Base-by-base conservation (phyloP, 2,888 invertebrate genomes). In the Erynnis tages region DNA sequence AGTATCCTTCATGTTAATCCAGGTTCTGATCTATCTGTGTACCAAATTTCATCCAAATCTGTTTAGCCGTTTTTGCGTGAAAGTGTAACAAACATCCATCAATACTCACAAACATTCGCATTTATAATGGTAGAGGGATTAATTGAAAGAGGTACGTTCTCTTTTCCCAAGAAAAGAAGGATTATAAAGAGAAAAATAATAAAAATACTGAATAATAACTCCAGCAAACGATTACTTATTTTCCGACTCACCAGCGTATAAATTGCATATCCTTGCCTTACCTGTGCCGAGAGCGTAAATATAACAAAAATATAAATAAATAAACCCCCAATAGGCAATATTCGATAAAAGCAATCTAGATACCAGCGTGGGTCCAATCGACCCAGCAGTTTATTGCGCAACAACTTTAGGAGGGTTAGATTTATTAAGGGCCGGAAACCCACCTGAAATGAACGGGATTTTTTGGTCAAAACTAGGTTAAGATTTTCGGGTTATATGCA, bases 311-410 rank as follows among this genome's bases (percentile, higher is more conserved):
- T 52, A 68, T 61, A 69, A 63, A 68, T 63, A 65, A 66, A 67
- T 62, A 65, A 55, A 65, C 61, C 60, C 56, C 65, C 66, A 62
- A 68, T 67, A 66, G 63, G 66, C 73, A 71, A 74, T 72, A 79
- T 78, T 78, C 73, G 79, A 78, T 80, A 79, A 76, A 82, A 79
- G 76, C 79, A 82, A 82, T 83, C 81, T 66, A 73, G 79, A 74
- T 78, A 73, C 68, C 76, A 63, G 69, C 61, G 59, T 67, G 69
- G 67, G 65, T 61, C 66, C 67, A 63, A 54, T 60, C 65, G 68
- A 66, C 66, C 69, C 54, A 62, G 58, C 69, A 73, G 62, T 83
- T 82, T 82, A 82, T 77, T 76, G 70, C 60, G 65, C 69, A 63
- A 75, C 75, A 78, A 79, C 65, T 77, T 79, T 75, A 79, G 71